A percentile compares a stretch with the other conserved stretches of the same genome.
phyloP scores from a whole-genome alignment of 2,888 invertebrate species.

The Drosophila flavopinicola region DNA sequence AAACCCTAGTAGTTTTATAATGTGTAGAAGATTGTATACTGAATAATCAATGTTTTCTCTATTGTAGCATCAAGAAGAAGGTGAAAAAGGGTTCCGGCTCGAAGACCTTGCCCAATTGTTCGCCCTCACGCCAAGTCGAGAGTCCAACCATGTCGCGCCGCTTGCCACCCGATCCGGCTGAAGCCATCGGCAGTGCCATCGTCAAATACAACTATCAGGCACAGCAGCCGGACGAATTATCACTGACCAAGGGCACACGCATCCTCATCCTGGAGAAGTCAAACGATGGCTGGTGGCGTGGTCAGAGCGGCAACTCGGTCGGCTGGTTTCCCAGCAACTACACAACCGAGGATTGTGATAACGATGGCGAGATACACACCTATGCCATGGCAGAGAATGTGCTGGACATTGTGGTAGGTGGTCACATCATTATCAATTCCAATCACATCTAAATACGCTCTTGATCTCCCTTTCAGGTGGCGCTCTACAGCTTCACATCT shows the following conservation, averaged over 20 bases:
- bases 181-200: slow-evolving; percentile 94
- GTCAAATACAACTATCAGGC: slow-evolving; percentile 98
- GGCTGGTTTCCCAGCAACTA: slow-evolving; percentile 99
- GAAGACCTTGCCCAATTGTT: slow-evolving; percentile 93
- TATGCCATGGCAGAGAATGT: slow-evolving; percentile 98
- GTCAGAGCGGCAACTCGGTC: slow-evolving; percentile 88
- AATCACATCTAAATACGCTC: background rate
- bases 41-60: slow-evolving; percentile 1
- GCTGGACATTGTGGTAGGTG: slow-evolving; percentile 93
- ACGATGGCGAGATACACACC: slow-evolving; percentile 94
- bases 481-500: slow-evolving; percentile 96
- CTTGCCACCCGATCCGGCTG: slow-evolving; percentile 92
- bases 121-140: slow-evolving; percentile 91
- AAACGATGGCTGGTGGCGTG: slow-evolving; percentile 99
- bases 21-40: too few relatives aligned
- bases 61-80: slow-evolving; percentile 92
- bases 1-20: background rate
- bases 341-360: slow-evolving; percentile 95
- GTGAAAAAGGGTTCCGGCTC: slow-evolving; percentile 93
- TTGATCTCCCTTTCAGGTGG: slow-evolving; percentile 86
- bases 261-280: slow-evolving; percentile 98
- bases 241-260: slow-evolving; percentile 96
- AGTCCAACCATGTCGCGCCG: slow-evolving; percentile 91
- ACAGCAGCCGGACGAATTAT: slow-evolving; percentile 97
- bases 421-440: fast-evolving